These are phyloP conservation scores for Leptinotarsa texana DNA, from an alignment of 1,140 invertebrate genomes.

Conservation along the genomic window DNA sequence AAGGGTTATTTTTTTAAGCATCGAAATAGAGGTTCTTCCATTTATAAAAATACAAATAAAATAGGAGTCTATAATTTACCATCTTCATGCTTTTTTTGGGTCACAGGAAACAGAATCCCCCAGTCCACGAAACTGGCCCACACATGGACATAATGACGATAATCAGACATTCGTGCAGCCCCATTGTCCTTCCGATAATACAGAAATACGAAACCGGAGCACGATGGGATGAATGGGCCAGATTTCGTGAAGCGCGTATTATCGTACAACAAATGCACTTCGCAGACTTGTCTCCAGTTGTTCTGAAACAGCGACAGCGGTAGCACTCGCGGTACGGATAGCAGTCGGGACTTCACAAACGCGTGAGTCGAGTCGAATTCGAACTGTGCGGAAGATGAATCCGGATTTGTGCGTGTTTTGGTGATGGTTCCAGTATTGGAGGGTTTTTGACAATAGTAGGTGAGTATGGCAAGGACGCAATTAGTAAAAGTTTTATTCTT, in stretches of 20 bases:
- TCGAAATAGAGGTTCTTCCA: too few species aligned
- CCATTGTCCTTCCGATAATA: constrained; percentile 3
- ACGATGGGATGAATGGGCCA: neutral
- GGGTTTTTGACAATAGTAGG: too few species aligned
- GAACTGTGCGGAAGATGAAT: too few species aligned
- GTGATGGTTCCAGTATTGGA: too few species aligned
- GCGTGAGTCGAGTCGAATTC: neutral
- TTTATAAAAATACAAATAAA: too few species aligned
- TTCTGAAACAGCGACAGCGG: neutral
- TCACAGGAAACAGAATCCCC: neutral
- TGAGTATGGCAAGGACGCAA: too few species aligned
- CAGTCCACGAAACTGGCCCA: neutral
- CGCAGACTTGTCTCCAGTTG: neutral
- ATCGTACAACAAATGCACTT: neutral
- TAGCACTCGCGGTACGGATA: neutral
- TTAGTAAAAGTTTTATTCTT: too few species aligned
- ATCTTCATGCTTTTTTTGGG: neutral
- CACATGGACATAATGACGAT: neutral
- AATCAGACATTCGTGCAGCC: neutral
- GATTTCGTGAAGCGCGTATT: neutral
- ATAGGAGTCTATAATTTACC: too few species aligned
- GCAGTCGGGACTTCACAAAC: neutral
- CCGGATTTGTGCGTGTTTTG: too few species aligned
- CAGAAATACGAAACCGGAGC: neutral
- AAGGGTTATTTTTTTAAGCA: too few species aligned